Evolutionary conservation across 2,113 vertebrate genomes (phyloP).

Genomic region (Takifugu flavidus): DNA sequence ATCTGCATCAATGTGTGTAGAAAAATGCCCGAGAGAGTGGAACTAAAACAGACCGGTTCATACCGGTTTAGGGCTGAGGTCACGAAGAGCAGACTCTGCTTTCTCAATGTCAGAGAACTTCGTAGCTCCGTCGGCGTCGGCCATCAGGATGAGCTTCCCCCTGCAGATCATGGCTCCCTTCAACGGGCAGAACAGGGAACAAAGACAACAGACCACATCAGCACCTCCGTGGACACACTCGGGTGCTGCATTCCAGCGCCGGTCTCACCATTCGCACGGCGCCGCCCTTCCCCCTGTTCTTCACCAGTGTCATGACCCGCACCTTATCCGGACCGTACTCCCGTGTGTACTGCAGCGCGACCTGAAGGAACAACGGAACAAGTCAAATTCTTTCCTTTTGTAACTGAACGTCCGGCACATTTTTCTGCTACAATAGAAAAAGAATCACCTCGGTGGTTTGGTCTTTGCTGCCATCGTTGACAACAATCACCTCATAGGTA

Average conservation of each 20-base stretch:
- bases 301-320: slow-evolving; percentile 84
- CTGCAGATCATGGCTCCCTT: slow-evolving; percentile 89
- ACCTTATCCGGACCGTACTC: slow-evolving; percentile 88
- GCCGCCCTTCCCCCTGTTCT: slow-evolving; percentile 93
- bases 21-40: not conserved
- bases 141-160: slow-evolving; percentile 89
- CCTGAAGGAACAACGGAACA: slow-evolving; percentile 66
- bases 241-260: not conserved
- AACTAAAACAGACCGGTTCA: slow-evolving; percentile 5
- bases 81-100: slow-evolving; percentile 83
- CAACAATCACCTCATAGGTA: slow-evolving; percentile 91
- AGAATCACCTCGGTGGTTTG: slow-evolving; percentile 84
- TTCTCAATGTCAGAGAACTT: slow-evolving; percentile 92
- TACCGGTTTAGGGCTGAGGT: slow-evolving; percentile 83
- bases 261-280: slow-evolving; percentile 88
- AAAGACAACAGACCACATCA: not conserved
- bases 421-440: slow-evolving; percentile 1
- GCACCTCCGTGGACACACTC: not conserved
- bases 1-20: not conserved
- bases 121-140: slow-evolving; percentile 95
- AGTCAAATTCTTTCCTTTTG: not conserved
- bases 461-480: slow-evolving; percentile 95
- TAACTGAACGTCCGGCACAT: not conserved
- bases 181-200: not conserved
- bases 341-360: slow-evolving; percentile 83